These are phyloP conservation scores for Sebastes umbrosus DNA, from an alignment of 2,797 vertebrate species.

Conservation along the genomic window DNA sequence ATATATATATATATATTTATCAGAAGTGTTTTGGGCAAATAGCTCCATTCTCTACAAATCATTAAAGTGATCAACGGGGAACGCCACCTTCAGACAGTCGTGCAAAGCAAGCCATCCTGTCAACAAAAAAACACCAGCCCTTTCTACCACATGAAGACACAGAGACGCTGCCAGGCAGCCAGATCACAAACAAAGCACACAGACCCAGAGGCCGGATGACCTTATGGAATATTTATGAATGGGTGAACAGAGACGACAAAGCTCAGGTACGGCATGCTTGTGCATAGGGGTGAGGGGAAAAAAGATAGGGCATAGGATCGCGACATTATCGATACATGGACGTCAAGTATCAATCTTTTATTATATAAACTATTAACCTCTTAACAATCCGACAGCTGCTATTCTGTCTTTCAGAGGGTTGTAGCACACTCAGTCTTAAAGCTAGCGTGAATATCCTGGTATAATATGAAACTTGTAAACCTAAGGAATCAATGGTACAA, in stretches of 20 bases:
- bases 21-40: not conserved
- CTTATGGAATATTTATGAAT: slow-evolving; percentile 60
- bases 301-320: too few species aligned
- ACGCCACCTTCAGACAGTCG: not conserved
- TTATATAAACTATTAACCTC: too few species aligned
- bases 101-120: not conserved
- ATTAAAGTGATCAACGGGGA: not conserved
- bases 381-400: too few species aligned
- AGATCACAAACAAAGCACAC: slow-evolving; percentile 32
- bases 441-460: too few species aligned
- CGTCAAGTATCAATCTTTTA: too few species aligned
- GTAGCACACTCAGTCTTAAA: too few species aligned
- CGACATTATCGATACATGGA: too few species aligned
- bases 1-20: too few species aligned
- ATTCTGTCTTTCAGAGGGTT: too few species aligned
- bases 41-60: not conserved
- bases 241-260: slow-evolving; percentile 2
- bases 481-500: too few species aligned
- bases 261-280: not conserved
- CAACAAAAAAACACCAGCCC: not conserved
- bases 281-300: too few species aligned
- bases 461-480: too few species aligned
- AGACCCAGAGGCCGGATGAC: slow-evolving; percentile 12
- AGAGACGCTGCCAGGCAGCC: slow-evolving; percentile 18
- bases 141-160: not conserved